These are phyloP conservation scores for Nyctalus aviator DNA, from an alignment of 2,797 vertebrate genomes.

Conservation along the genomic window DNA sequence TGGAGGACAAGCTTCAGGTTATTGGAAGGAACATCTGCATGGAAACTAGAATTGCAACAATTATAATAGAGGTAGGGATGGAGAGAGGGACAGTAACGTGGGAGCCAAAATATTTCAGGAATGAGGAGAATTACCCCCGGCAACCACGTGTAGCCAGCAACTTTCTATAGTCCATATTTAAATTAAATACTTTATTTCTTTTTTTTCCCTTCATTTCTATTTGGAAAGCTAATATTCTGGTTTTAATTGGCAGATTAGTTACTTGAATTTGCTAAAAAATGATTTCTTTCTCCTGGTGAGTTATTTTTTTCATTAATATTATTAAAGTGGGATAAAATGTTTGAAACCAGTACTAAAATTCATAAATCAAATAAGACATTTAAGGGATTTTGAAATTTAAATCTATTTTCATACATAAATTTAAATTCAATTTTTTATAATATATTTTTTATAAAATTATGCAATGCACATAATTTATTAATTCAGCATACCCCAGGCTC, in stretches of 20 bases:
- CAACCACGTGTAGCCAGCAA: not conserved
- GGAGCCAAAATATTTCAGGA: not conserved
- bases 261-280: not conserved
- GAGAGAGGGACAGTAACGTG: not conserved
- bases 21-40: not conserved
- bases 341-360: slow-evolving; percentile 8
- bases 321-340: not conserved
- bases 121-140: not conserved
- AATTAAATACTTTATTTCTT: not conserved
- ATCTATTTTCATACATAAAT: not conserved
- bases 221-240: not conserved
- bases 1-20: not conserved
- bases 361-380: not conserved
- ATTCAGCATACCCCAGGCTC: not conserved
- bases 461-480: not conserved
- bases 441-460: not conserved
- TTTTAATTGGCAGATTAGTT: not conserved
- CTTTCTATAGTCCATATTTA: not conserved
- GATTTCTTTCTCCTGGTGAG: not conserved
- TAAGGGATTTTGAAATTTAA: not conserved
- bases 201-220: not conserved
- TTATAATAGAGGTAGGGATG: not conserved
- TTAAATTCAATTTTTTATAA: not conserved
- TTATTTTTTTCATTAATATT: not conserved
- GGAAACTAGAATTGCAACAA: not conserved